phyloP scores from a whole-genome alignment of 2,888 invertebrate genomes.

The Mesoligia furuncula region DNA sequence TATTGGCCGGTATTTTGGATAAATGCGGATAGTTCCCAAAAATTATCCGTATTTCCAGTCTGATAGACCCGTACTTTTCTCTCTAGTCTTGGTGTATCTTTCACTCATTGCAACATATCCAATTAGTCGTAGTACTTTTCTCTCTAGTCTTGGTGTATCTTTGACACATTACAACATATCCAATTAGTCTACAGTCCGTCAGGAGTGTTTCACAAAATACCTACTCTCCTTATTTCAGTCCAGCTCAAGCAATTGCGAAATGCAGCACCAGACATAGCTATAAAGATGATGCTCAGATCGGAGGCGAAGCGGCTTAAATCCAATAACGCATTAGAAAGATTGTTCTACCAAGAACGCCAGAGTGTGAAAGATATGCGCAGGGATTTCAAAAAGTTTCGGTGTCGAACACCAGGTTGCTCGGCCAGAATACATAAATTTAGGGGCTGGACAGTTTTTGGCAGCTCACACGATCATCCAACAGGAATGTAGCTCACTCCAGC shows the following conservation, averaged over 20 bases:
- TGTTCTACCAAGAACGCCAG: neutral
- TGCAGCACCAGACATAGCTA: neutral
- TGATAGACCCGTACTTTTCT: neutral
- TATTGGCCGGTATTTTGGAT: no score
- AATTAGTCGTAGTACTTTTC: neutral
- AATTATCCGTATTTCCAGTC: neutral
- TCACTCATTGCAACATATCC: neutral
- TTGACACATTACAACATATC: neutral
- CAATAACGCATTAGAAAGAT: neutral
- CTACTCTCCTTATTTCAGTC: neutral
- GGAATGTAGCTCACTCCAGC: neutral
- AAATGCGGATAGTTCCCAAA: no score
- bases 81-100: neutral
- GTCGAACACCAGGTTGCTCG: neutral
- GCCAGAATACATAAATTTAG: neutral
- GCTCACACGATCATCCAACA: neutral
- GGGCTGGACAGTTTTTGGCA: neutral
- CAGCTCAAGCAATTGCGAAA: neutral
- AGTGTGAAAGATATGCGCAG: neutral
- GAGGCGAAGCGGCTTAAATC: neutral
- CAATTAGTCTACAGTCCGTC: neutral
- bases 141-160: neutral
- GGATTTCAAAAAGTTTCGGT: neutral
- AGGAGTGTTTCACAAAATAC: neutral
- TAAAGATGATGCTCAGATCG: conserved; percentile 10